Evolutionary conservation across 2,113 vertebrate genomes (phyloP), one percentile per base, ranked within the genome.

Genomic region (Pseudorectes ferrugineus): DNA sequence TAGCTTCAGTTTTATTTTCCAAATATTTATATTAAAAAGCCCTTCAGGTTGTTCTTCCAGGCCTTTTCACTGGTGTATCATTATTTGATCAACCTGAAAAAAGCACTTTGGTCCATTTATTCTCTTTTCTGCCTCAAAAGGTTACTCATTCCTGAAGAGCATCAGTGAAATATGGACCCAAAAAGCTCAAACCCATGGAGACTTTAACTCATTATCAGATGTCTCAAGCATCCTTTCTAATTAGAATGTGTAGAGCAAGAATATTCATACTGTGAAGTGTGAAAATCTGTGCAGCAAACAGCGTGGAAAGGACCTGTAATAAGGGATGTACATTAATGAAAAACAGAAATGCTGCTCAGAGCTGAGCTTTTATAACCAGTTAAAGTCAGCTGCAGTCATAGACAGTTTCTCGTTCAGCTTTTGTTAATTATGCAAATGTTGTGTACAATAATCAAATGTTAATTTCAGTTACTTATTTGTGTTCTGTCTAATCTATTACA

Each of bases 401-500:
- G 10, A 24, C 17, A 52, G 28, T 23, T 94, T 82, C 15, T 65
- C 31, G 25, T 40, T 55, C 46, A 55, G 19, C 29, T 74, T 85
- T 46, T 76, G 18, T 55, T 62, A 84, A 58, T 85, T 68, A 46
- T 42, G 11, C 6, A 77, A 43, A 28, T 35, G 12, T 28, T 74
- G 10, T 23, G 26, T 67, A 33, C 52, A 49, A 35, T 21, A 78
- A 62, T 4, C 14, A 73, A 16, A 89, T n/a, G 52, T 55, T 85
- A 88, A 82, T 93, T 95, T 85, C 31, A 83, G 43, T 93, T 92
- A 52, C 3, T 24, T 77, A n/a, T 70, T 95, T 87, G 42, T n/a
- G 12, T 71, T 68, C 40, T 72, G 15, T 24, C 26, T 79, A 59
- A 73, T 55, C 16, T 58, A 40, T 33, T 81, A 31, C 11, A 85